Base-by-base conservation (phyloP, 2,797 vertebrate genomes). In the Stomatorhinus walkeri region DNA sequence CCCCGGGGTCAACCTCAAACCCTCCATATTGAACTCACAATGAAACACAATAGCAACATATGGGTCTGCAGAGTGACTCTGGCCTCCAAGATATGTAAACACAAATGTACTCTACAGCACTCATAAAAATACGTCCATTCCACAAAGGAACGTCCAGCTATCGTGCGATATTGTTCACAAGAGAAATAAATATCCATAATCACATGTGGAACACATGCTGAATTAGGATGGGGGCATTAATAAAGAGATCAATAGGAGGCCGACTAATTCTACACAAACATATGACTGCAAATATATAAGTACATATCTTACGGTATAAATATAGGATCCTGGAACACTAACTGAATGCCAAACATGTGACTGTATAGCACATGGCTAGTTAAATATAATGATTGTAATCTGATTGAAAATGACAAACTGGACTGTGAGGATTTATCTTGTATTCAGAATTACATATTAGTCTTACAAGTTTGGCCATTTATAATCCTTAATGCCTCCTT, bases 41-140 rank as follows among this genome's bases (percentile, higher is more conserved):
- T 64, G 56, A 87, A 86, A 64, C 84, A 86, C 24, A 32, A 52
- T 86, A 51, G 56, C 36, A 64, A 46, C 56, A 87, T 64, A 87
- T 49, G 86, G 56, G n/a, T 16, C 10, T 56, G 52, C 14, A 87
- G 32, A 68, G 56, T 59, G 24, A 22, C 32, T 28, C 28, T 36
- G 28, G 85, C 52, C 46, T 49, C 3, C 1, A 16, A 87, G 36
- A 12, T 36, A 40, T 87, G 46, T 88, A 72, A 88, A 79, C 68
- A 48, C 43, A 52, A 76, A 51, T 52, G 14, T 52, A 72, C 48
- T 68, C 14, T 2, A 79, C 24, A 36, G 24, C 87, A 51, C 61
- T 68, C n/a, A 32, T 24, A 72, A 46, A 36, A 43, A 88, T 46
- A 51, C 59, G n/a, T 43, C 48, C 43, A 72, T 61, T 24, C 48